Base-by-base conservation (phyloP, 2,797 vertebrate genomes). In the Neomorphus geoffroyi region DNA sequence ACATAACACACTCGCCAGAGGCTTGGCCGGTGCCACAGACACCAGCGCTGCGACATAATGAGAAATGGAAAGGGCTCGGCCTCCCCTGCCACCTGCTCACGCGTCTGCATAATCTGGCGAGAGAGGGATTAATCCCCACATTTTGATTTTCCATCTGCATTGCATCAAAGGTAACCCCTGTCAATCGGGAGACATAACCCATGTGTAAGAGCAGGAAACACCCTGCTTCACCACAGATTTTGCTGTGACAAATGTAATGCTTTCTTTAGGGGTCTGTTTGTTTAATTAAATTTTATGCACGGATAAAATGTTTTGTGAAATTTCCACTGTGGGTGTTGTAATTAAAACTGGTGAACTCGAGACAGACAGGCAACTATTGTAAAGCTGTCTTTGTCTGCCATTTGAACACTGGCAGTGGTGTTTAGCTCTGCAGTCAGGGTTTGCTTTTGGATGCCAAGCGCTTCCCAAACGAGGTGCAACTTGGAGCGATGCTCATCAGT, bases 71-170 rank as follows among this genome's bases (percentile, higher is more conserved):
- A 78, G 85, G 89, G 92, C 94, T 80, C 30, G 32, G 72, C 84
- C 80, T 67, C 89, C 35, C 50, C 85, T 24, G 37, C 92, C 97
- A 97, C 97, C 97, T 97, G 97, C 96, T 97, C 89, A 4, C 11
- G 16, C 54, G 70, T 45, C 91, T 41, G 62, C 83, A 50, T 71
- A 32, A 82, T 72, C 88, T 70, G 88, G 69, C 3, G 28, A 65
- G 80, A 30, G 65, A 33, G 67, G 90, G 79, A 91, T 93, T 92
- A 86, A 94, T 94, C 90, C 96, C 81, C 18, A 4, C 88, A 3
- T 65, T 95, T 70, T 43, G 69, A 66, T 86, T 91, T 67, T 90
- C 95, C 91, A 95, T 93, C 95, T 94, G 96, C 75, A 33, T 61
- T 11, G 46, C 94, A 87, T 94, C 93, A 86, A 60, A 88, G 88